Evolutionary conservation across 2,113 vertebrate genomes (phyloP).

Genomic region (Oenanthe melanoleuca): DNA sequence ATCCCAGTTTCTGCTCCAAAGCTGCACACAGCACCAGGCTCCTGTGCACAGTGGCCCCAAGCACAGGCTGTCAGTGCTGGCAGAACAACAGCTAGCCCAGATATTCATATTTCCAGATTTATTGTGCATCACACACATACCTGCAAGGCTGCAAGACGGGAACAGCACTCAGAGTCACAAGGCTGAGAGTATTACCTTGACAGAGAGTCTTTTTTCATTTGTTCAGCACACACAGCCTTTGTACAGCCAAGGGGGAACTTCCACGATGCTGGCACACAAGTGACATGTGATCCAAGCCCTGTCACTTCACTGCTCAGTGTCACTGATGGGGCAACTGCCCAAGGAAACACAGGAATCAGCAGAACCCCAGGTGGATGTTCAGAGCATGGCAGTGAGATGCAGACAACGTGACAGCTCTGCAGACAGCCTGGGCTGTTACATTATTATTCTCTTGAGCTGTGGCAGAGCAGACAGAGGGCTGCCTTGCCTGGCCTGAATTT

Average conservation of each 20-base stretch:
- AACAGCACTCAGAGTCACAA: not conserved
- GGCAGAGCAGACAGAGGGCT: not conserved
- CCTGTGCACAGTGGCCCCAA: not conserved
- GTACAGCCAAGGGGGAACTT: not conserved
- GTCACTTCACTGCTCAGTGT: not conserved
- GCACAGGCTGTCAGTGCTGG: not conserved
- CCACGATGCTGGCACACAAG: not conserved
- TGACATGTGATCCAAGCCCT: not conserved
- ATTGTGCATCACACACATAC: not conserved
- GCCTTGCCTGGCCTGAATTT: not conserved
- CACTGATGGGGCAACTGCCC: not conserved
- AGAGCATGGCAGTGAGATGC: not conserved
- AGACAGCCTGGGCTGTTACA: not conserved
- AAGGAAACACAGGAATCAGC: not conserved
- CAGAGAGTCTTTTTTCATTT: not conserved
- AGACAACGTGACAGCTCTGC: not conserved
- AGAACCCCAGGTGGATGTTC: not conserved
- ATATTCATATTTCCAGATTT: not conserved
- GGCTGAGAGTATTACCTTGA: not conserved
- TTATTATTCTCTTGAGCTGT: not conserved
- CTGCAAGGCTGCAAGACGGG: not conserved
- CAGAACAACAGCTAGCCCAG: not conserved
- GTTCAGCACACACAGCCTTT: not conserved
- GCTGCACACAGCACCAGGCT: not conserved
- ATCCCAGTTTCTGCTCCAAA: not conserved